These are phyloP conservation scores for Heterotis niloticus DNA, from an alignment of 2,113 vertebrate genomes.

Conservation along the genomic window DNA sequence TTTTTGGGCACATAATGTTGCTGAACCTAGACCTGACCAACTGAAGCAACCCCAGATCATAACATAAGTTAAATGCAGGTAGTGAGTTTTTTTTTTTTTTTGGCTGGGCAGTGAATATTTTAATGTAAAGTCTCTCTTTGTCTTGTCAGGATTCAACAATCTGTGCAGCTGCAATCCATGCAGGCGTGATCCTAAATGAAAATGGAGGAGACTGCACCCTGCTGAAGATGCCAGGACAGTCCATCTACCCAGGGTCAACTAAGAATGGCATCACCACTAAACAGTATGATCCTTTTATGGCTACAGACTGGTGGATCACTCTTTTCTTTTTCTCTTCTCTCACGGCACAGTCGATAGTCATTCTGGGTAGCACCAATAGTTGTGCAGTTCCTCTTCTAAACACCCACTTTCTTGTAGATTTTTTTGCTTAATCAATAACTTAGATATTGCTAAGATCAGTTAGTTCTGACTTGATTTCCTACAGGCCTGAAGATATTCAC, in stretches of 20 bases:
- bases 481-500: neutral
- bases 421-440: no score
- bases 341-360: neutral
- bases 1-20: no score
- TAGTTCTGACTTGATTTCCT: neutral
- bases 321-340: neutral
- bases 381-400: no score
- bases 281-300: slow-evolving; percentile 47
- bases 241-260: slow-evolving; percentile 60
- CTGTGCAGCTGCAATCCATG: slow-evolving; percentile 68
- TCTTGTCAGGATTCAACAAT: slow-evolving; percentile 63
- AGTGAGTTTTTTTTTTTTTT: no score
- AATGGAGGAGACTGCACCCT: slow-evolving; percentile 65
- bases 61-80: no score
- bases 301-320: neutral
- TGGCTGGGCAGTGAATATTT: neutral
- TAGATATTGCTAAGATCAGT: neutral
- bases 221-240: slow-evolving; percentile 54
- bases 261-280: slow-evolving; percentile 62
- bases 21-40: no score
- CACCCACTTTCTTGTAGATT: no score
- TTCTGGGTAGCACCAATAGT: no score
- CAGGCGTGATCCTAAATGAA: slow-evolving; percentile 61
- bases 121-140: neutral
- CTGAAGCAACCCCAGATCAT: no score